These are phyloP conservation scores for Enteromius viviparus DNA, from an alignment of 2,797 vertebrate genomes.

Conservation along the genomic window DNA sequence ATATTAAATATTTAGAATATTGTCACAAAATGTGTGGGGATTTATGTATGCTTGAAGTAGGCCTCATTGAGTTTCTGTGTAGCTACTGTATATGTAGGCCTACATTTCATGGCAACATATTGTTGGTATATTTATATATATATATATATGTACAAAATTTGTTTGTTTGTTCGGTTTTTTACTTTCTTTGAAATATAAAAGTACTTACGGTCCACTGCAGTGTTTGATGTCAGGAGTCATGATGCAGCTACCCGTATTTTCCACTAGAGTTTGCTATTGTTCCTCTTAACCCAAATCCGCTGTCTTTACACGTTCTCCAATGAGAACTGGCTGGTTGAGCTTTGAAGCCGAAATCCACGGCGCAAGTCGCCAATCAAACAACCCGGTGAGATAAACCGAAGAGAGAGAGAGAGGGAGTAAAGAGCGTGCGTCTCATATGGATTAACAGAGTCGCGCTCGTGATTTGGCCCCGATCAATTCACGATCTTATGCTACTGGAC, in stretches of 20 bases:
- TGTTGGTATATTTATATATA: not conserved
- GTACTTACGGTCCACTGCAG: not conserved
- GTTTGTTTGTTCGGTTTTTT: too few relatives aligned
- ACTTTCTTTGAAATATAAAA: too few relatives aligned
- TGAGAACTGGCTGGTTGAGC: constrained; percentile 46
- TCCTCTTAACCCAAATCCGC: not conserved
- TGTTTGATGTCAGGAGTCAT: not conserved
- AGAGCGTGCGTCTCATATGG: constrained; percentile 8
- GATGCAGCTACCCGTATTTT: not conserved
- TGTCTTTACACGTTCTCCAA: constrained; percentile 22
- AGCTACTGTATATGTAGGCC: not conserved
- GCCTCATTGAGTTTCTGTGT: not conserved
- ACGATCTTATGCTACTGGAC: not conserved
- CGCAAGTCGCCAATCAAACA: constrained; percentile 44
- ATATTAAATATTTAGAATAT: not conserved
- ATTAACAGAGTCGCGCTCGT: constrained; percentile 13
- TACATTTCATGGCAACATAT: not conserved
- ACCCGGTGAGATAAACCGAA: constrained; percentile 28
- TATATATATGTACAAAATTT: too few relatives aligned
- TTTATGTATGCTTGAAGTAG: not conserved
- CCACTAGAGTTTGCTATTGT: constrained; percentile 50
- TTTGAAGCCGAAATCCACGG: constrained; percentile 37
- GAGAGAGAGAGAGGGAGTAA: not conserved
- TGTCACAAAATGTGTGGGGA: not conserved
- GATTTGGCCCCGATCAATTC: constrained; percentile 13